A percentile compares a stretch with the other conserved stretches of the same genome.
Conservation (phyloP, 2,888 invertebrate genomes). For the Caenorhabditis sp. region DNA sequence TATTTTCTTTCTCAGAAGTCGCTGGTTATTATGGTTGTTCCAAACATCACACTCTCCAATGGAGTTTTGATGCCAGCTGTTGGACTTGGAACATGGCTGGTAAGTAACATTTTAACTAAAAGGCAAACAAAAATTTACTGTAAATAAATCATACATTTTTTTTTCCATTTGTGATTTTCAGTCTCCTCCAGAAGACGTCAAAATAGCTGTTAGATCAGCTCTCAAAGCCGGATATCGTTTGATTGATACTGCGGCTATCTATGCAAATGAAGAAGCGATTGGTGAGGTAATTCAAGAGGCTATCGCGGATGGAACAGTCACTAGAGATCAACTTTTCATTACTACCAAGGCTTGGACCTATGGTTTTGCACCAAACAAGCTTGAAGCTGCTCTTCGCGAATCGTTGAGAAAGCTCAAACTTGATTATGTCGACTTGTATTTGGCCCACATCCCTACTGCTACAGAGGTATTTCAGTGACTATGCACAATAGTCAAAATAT, state of each 20-base stretch:
- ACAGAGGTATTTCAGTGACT: too few relatives aligned
- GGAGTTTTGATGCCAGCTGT: conserved; percentile 59
- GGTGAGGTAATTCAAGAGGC: conserved; percentile 81
- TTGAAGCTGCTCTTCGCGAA: conserved; percentile 29
- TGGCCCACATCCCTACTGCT: conserved; percentile 82
- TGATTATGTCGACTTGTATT: conserved; percentile 84
- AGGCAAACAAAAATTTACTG: too few relatives aligned
- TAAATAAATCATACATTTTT: too few relatives aligned
- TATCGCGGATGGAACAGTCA: conserved; percentile 78
- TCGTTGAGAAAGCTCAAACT: conserved; percentile 78
- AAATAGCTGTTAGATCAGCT: conserved; percentile 79
- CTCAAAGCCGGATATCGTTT: conserved; percentile 83
- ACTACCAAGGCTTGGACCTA: conserved; percentile 78
- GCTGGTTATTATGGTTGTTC: conserved; percentile 27
- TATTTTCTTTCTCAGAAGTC: background rate
- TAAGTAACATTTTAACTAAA: too few relatives aligned
- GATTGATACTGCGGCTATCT: conserved; percentile 83
- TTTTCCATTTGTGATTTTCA: too few relatives aligned
- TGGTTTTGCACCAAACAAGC: conserved; percentile 32
- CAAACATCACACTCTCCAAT: conserved; percentile 53
- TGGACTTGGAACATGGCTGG: conserved; percentile 61
- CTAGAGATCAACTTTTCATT: conserved; percentile 83
- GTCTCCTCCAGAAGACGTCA: conserved; percentile 76
- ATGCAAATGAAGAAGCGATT: conserved; percentile 81
- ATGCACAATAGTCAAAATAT: too few relatives aligned